phyloP scores from a whole-genome alignment of 2,797 vertebrate genomes.

The Pagetopsis macropterus region DNA sequence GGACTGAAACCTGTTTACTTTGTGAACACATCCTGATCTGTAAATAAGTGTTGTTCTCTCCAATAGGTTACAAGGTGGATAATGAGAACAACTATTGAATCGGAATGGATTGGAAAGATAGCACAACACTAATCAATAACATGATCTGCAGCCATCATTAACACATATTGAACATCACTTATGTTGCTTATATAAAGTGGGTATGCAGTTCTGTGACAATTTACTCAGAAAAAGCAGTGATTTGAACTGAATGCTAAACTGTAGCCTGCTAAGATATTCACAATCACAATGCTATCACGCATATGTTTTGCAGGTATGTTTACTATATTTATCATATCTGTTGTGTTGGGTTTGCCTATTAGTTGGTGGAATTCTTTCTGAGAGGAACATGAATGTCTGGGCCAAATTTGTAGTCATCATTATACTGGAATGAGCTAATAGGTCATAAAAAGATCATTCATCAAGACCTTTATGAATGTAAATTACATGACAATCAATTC shows the following conservation, averaged over 20 bases:
- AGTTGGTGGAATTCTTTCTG: too few species aligned
- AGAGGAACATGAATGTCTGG: too few species aligned
- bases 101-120: constrained; percentile 19
- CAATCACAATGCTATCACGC: background rate
- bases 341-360: background rate
- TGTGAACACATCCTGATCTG: constrained; percentile 25
- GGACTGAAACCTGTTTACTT: constrained; percentile 25
- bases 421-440: background rate
- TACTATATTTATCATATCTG: background rate
- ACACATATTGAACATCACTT: background rate
- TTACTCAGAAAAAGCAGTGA: background rate
- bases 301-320: background rate
- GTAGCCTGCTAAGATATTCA: background rate
- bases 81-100: constrained; percentile 10
- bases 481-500: background rate
- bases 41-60: constrained; percentile 10
- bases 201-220: background rate
- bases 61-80: background rate
- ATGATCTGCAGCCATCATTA: background rate
- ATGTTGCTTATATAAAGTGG: background rate
- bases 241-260: constrained; percentile 12
- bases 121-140: constrained; percentile 23
- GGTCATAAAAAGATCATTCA: background rate
- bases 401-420: too few species aligned
- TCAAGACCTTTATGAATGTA: background rate